Base-by-base conservation (phyloP, 1,140 invertebrate species). In the Cotesia glomerata region DNA sequence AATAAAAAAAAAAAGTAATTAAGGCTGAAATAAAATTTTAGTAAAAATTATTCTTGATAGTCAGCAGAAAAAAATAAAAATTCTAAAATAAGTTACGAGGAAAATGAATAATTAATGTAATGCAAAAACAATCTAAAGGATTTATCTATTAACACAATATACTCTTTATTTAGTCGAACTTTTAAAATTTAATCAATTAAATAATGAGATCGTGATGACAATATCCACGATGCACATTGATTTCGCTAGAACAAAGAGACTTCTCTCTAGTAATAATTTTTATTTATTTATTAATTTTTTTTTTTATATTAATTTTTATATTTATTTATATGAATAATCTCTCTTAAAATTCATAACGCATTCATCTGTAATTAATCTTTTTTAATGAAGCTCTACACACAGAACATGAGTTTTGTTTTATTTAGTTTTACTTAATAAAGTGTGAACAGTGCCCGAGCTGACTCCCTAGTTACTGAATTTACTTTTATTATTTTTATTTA, bases 311-410 rank as follows among this genome's bases (percentile, higher is more conserved):
- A 52, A 32, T 63, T 70, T 63, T 64, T 45, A 64, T 36, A 14
- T 64, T 64, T 64, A 7, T 64, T 64, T 39, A 45, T 45, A 45
- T 45, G 7, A 45, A 54, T 65, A 51, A 51, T 65, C 45, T 63
- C 35, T 71, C 8, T 45, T 59, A 14, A 26, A 14, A 34, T 16
- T 45, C 13, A 62, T 63, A 63, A 26, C 61, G 35, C 61, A 49
- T 62, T 70, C 35, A 70, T 32, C 45, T 71, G 26, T 71, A 65
- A 32, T 73, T 63, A 26, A 26, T 45, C 11, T 45, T 9, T 45
- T 45, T 45, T 45, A 45, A 45, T 45, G 7, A 73, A 73, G 59
- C 66, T 69, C 72, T 73, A 73, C 66, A 69, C 66, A 73, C 65
- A 73, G 32, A 73, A 73, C 59, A 56, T 56, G 5, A 11, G 14